phyloP scores from a whole-genome alignment of 92 coral and sea anemone genomes.

The Heliopora coerulea region DNA sequence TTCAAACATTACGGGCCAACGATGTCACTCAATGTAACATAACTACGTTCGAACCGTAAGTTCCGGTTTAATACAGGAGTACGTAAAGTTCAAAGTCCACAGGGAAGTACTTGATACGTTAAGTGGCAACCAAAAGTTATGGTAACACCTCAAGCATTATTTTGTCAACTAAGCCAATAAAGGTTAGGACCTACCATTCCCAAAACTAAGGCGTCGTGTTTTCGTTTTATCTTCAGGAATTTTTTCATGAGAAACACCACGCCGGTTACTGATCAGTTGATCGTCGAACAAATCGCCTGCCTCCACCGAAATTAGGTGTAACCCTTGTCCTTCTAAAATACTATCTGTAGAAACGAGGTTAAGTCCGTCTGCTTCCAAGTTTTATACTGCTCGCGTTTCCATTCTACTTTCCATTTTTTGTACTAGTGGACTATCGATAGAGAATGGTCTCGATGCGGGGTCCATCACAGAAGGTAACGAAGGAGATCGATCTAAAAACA shows the following conservation, averaged over 20 bases:
- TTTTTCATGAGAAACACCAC: neutral
- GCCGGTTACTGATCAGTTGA: neutral
- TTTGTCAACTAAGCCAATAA: too few relatives aligned
- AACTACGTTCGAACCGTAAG: too few relatives aligned
- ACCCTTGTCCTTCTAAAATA: neutral
- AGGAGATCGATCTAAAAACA: constrained; percentile 8
- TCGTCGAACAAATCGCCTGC: neutral
- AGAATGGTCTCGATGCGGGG: neutral
- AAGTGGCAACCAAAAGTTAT: too few relatives aligned
- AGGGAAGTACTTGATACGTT: too few relatives aligned
- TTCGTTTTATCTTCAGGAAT: neutral
- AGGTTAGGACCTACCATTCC: neutral
- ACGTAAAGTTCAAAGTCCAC: too few relatives aligned
- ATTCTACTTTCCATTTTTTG: too few relatives aligned
- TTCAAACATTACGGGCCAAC: too few relatives aligned
- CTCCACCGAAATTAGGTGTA: constrained; percentile 9
- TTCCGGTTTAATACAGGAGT: too few relatives aligned
- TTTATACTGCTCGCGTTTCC: too few relatives aligned
- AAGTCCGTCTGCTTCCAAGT: too few relatives aligned
- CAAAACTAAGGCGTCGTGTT: neutral
- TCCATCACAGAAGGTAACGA: neutral
- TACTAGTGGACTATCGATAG: neutral
- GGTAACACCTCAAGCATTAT: too few relatives aligned
- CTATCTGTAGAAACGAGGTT: neutral
- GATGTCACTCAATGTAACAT: too few relatives aligned